Conservation (phyloP, 2,113 vertebrate genomes). For the Ctenomys sociabilis region DNA sequence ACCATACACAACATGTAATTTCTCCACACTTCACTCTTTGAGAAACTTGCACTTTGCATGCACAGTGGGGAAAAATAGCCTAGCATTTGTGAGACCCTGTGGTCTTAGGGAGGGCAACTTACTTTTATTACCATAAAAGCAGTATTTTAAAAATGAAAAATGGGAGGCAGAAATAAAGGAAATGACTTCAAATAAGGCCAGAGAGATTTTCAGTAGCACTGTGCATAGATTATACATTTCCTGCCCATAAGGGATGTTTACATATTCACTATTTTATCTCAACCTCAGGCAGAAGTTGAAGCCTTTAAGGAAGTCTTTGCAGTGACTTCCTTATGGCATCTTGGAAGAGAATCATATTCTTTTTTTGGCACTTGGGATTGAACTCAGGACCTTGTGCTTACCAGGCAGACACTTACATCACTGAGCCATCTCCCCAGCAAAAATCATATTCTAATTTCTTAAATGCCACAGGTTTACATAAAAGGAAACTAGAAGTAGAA, state of each 20-base stretch:
- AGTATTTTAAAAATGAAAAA: conserved; percentile 15
- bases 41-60: not conserved
- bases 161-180: not conserved
- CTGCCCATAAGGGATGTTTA: not conserved
- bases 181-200: not conserved
- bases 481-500: conserved; percentile 10
- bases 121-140: not conserved
- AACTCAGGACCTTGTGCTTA: no score
- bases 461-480: not conserved
- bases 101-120: not conserved
- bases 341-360: not conserved
- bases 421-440: not conserved
- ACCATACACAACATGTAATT: not conserved
- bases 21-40: not conserved
- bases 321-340: not conserved
- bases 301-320: not conserved
- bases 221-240: not conserved
- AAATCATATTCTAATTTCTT: not conserved
- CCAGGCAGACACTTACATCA: no score
- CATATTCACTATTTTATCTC: not conserved
- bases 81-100: not conserved
- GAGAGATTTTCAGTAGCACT: not conserved
- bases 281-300: not conserved
- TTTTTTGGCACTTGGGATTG: no score
- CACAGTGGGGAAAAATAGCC: not conserved